Evolutionary conservation across 2,888 invertebrate species (phyloP).

Genomic region (Thymelicus lineola): DNA sequence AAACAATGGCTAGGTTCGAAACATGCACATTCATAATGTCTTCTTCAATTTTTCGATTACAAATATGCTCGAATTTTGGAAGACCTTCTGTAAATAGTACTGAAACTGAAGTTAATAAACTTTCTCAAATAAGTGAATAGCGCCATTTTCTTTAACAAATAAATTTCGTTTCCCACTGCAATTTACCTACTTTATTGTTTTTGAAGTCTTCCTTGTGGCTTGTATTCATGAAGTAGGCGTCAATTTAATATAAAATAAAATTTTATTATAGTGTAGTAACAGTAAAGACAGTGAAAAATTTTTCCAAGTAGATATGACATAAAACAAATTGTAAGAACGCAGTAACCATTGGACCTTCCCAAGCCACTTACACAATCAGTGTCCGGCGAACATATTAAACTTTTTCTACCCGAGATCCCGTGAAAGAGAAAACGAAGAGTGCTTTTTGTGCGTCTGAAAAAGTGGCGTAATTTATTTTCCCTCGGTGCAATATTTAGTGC

Average conservation of each 20-base stretch:
- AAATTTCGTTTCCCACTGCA: no score
- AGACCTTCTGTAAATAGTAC: no score
- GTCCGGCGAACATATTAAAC: slow-evolving; percentile 73
- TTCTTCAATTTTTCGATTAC: no score
- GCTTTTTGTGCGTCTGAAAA: slow-evolving; percentile 81
- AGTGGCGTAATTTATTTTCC: slow-evolving; percentile 83
- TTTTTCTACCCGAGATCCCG: slow-evolving; percentile 68
- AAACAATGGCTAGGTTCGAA: no score
- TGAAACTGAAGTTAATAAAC: no score
- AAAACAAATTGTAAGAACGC: slow-evolving; percentile 44
- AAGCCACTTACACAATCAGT: slow-evolving; percentile 53
- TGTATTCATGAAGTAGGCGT: no score
- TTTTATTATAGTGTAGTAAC: neutral
- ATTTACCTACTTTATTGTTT: neutral
- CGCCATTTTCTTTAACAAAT: no score
- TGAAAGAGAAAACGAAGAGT: slow-evolving; percentile 77
- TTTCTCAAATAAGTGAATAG: no score
- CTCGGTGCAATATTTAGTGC: slow-evolving; percentile 84
- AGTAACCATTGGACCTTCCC: slow-evolving; percentile 42
- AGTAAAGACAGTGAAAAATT: slow-evolving; percentile 16
- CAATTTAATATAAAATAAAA: no score
- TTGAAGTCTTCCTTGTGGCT: no score
- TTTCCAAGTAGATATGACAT: slow-evolving; percentile 34
- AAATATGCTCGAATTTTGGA: no score
- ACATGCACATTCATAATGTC: no score